Evolutionary conservation across 2,888 invertebrate species (phyloP).

Genomic region (Thera britannica): DNA sequence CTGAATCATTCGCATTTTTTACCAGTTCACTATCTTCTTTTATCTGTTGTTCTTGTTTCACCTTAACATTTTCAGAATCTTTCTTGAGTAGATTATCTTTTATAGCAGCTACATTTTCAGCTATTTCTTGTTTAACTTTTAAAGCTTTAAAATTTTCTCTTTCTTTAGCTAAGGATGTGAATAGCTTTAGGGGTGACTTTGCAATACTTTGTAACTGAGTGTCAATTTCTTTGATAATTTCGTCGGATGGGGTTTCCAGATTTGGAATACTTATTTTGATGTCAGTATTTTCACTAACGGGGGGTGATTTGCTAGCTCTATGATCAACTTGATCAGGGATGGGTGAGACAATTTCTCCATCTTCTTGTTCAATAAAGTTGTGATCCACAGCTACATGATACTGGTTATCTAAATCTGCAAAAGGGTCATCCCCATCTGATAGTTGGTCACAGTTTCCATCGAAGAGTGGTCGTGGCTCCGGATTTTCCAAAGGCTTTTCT

Average conservation of each 20-base stretch:
- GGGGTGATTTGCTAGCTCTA: conserved; percentile 39
- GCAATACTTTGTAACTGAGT: conserved; percentile 50
- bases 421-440: conserved; percentile 74
- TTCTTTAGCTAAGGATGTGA: conserved; percentile 36
- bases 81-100: conserved; percentile 29
- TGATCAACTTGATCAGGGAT: conserved; percentile 1
- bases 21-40: conserved; percentile 49
- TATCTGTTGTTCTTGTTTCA: conserved; percentile 40
- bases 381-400: conserved; percentile 81
- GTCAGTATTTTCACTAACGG: conserved; percentile 25
- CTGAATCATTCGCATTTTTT: conserved; percentile 46
- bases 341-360: conserved; percentile 33
- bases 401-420: conserved; percentile 76
- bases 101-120: conserved; percentile 20
- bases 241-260: conserved; percentile 26
- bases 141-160: conserved; percentile 29
- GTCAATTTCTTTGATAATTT: conserved; percentile 53
- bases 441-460: conserved; percentile 59
- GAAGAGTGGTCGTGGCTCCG: conserved; percentile 60
- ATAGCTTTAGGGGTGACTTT: conserved; percentile 50
- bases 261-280: conserved; percentile 11
- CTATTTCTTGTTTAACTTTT: conserved; percentile 35
- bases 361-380: conserved; percentile 68
- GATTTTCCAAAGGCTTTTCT: conserved; percentile 41
- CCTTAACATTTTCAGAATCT: conserved; percentile 29